Base-by-base conservation (phyloP, 2,888 invertebrate genomes). In the Branchinecta sandiegonensis region DNA sequence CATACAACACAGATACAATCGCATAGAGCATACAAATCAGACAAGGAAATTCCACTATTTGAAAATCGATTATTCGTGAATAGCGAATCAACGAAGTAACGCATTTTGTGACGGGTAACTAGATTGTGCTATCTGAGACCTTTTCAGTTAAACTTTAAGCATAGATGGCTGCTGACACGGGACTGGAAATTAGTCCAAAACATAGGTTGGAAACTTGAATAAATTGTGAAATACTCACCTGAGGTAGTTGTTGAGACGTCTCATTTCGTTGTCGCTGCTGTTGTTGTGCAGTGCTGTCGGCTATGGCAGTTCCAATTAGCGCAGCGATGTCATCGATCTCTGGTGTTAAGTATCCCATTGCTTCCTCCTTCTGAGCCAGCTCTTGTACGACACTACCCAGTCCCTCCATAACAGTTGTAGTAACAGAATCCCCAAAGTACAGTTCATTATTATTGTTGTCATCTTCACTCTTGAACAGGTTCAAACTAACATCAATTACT, bases 261-360 rank as follows among this genome's bases (percentile, higher is more conserved):
- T 70, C 50, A 71, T 71, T 11, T 71, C 68, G n/a, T 66, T 70
- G 63, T 11, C 48, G 67, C 14, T 67, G 86, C 48, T 70, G 63
- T 56, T 67, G 67, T 37, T 67, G 86, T 50, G 89, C 89, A 1
- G 91, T 91, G 11, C 90, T 90, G 75, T 90, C 91, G 1, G 90
- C 91, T 73, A 92, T 90, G 69, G 91, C 90, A 4, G 89, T 90
- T 1, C 91, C 90, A 56, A 76, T 75, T 56, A 76, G 73, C 66
- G 75, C 74, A 8, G 76, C 76, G 66, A 76, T 74, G 71, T 76
- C 76, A 66, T 76, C 76, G 68, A 76, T 75, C 67, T 75, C 76
- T n/a, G 74, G 74, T 47, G 72, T 74, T 9, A 74, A 70, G 14
- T 79, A 77, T 70, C 80, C 81, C 14, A 65, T 73, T 79, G 76